Base-by-base conservation (phyloP, 2,113 vertebrate species). In the Ophiodon elongatus region DNA sequence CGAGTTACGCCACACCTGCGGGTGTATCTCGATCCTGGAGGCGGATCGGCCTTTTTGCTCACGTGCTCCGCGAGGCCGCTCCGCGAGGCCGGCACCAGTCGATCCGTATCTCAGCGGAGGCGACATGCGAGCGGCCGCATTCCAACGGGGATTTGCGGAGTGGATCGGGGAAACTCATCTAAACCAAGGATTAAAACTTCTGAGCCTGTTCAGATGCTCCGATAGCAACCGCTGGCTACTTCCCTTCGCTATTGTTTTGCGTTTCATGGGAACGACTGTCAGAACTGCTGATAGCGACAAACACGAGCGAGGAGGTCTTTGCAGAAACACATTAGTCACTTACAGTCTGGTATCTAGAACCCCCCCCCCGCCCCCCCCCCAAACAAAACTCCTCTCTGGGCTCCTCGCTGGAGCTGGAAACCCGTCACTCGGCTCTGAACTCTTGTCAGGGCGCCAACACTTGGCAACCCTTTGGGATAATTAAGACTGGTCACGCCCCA, bases 381-480 rank as follows among this genome's bases (percentile, higher is more conserved):
- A 73, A 43, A 62, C 21, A 37, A 63, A 63, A 2, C 39, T 17
- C n/a, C 13, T 31, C 19, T 19, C 6, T 14, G 23, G 63, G 41
- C 80, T 70, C 63, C 43, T 87, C 41, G 21, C 70, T 56, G 45
- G 52, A 80, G 81, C 35, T 81, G 45, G 35, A 47, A 81, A 54
- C 21, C 29, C 63, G 25, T 69, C 75, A 70, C 75, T 84, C 65
- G 23, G 35, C 65, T 70, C 54, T 67, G 68, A 84, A 76, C 75
- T 21, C 54, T 66, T 72, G 83, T 85, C 81, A 31, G 33, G 23
- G 65, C 17, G 80, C 84, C 89, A 91, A 70, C 76, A 31, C 88
- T 90, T 89, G 92, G 84, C 84, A 92, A 39, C 80, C 57, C 71
- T 79, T 79, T 85, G 65, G 85, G 86, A 83, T 90, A 87, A 91